A percentile compares a stretch with the other conserved stretches of the same genome.
phyloP scores from a whole-genome alignment of 2,888 invertebrate species.

The Chrysodeixis includens region DNA sequence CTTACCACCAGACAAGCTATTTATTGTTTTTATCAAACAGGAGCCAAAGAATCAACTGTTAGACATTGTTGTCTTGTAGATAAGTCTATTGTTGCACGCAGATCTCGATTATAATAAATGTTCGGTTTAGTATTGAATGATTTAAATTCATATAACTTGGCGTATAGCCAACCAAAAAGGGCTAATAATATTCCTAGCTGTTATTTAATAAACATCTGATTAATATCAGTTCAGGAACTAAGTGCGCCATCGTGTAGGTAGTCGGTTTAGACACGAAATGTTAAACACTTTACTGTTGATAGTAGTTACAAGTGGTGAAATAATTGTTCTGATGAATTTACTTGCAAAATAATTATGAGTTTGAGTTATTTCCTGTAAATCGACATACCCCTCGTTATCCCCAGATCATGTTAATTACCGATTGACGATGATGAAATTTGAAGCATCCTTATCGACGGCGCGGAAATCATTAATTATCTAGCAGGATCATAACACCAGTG shows the following conservation, averaged over 20 bases:
- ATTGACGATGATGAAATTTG: background rate
- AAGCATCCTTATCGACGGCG: no score
- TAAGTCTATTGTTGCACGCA: background rate
- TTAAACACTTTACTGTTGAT: background rate
- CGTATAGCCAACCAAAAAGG: background rate
- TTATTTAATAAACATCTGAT: conserved; percentile 9
- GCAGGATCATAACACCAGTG: background rate
- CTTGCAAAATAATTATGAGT: background rate
- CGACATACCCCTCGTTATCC: background rate
- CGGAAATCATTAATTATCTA: background rate
- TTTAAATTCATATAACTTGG: background rate
- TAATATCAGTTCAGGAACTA: conserved; percentile 13
- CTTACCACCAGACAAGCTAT: background rate
- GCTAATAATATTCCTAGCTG: conserved; percentile 7
- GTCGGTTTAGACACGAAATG: background rate
- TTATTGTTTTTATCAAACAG: background rate
- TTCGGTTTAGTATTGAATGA: background rate
- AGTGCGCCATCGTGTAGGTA: background rate
- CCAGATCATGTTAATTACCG: background rate
- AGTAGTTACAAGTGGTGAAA: background rate
- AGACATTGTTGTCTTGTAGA: background rate
- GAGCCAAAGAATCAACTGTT: background rate
- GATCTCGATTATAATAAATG: background rate
- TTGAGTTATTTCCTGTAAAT: background rate
- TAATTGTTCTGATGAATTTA: background rate